Evolutionary conservation across 2,797 vertebrate genomes (phyloP), one percentile per base, ranked within the genome.

Genomic region (Scleropages formosus): DNA sequence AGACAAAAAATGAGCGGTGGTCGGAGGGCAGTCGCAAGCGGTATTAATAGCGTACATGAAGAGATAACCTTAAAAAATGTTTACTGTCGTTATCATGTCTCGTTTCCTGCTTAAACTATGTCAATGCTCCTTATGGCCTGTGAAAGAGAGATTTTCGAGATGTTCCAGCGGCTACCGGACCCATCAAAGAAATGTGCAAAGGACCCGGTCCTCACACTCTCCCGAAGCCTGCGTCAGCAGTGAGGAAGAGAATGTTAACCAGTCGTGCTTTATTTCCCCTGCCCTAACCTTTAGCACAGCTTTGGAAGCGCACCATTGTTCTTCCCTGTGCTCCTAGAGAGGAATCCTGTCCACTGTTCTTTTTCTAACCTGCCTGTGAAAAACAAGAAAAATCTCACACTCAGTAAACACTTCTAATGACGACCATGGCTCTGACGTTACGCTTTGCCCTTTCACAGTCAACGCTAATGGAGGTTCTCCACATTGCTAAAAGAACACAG

Each of bases 291-390:
- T 81, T 83, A 65, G 82, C 78, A 77, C 49, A 46, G 56, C 75
- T 81, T 84, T 80, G 80, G 84, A 81, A 76, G 76, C 61, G 22
- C 64, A 79, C 58, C 46, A n/a, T 76, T 82, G 27, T 71, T 73
- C 62, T 68, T 81, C 75, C 77, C 76, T 66, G 65, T 69, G 68
- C 61, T 67, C 79, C 73, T 75, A 82, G 13, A 61, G 67, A 89
- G 80, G 85, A 91, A 90, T 90, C 87, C 88, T 72, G 78, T 86
- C 73, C 68, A 77, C 83, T 78, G 51, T 76, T 78, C 80, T 72
- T 81, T 83, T 86, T 90, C 80, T 81, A 83, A 81, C 76, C 58
- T 72, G 26, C 71, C 78, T 76, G 82, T 81, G 83, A 82, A 81
- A 81, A 84, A 74, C 72, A 9, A 58, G 26, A 24, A 71, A 81